Evolutionary conservation across 2,797 vertebrate species (phyloP).

Genomic region (Fundulus diaphanus): DNA sequence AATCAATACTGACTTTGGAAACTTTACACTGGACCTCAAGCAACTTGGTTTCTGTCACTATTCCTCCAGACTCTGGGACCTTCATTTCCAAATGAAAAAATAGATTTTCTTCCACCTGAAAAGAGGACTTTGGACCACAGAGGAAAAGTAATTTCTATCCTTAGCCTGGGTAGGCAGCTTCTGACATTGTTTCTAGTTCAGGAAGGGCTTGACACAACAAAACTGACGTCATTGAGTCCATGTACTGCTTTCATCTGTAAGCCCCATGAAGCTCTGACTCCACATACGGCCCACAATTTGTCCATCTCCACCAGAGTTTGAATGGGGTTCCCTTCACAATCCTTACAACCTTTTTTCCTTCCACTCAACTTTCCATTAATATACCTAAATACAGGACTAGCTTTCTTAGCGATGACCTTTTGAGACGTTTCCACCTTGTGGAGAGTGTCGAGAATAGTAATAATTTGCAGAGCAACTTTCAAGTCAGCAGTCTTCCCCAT

Average conservation of each 20-base stretch:
- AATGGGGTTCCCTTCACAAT: neutral
- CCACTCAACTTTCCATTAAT: neutral
- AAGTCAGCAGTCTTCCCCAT: neutral
- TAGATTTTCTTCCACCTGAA: too few relatives aligned
- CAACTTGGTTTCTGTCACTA: too few relatives aligned
- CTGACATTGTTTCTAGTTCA: too few relatives aligned
- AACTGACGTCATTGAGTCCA: too few relatives aligned
- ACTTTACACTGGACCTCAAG: too few relatives aligned
- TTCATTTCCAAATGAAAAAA: too few relatives aligned
- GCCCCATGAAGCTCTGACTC: neutral
- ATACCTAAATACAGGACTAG: neutral
- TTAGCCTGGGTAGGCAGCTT: too few relatives aligned
- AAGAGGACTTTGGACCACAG: too few relatives aligned
- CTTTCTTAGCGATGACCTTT: neutral
- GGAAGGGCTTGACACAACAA: too few relatives aligned
- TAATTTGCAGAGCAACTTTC: neutral
- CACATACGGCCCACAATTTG: neutral
- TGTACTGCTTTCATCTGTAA: neutral
- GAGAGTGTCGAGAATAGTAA: neutral
- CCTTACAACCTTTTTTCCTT: neutral
- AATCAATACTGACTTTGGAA: too few relatives aligned
- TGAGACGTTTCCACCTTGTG: neutral
- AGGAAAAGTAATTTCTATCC: too few relatives aligned
- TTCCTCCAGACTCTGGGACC: too few relatives aligned
- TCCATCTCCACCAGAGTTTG: neutral